These are phyloP conservation scores for Eupithecia centaureata DNA, from an alignment of 2,888 invertebrate species.

Conservation along the genomic window DNA sequence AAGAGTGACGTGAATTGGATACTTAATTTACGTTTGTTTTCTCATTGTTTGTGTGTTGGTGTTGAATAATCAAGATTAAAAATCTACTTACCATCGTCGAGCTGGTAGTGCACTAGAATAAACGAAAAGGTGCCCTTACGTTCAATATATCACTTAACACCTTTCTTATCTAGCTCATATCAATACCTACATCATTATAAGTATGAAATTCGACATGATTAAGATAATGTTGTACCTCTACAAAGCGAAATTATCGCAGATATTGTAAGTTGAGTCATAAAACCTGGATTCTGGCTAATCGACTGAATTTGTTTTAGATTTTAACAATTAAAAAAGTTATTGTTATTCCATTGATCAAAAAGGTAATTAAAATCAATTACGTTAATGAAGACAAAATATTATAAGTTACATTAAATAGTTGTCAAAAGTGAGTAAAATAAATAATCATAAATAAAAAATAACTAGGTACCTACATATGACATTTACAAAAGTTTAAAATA, in stretches of 20 bases:
- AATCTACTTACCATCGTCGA: slow-evolving; percentile 64
- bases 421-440: too few species aligned
- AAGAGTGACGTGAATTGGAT: background rate
- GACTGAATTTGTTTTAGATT: background rate
- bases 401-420: too few species aligned
- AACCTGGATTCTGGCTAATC: background rate
- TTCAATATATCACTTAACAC: slow-evolving; percentile 46
- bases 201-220: slow-evolving; percentile 46
- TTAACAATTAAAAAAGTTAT: too few species aligned
- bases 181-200: slow-evolving; percentile 39
- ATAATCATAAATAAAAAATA: too few species aligned
- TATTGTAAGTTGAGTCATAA: too few species aligned
- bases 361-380: too few species aligned
- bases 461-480: too few species aligned
- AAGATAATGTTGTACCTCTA: slow-evolving; percentile 33
- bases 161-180: slow-evolving; percentile 41
- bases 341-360: too few species aligned
- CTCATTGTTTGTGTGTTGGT: background rate
- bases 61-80: background rate
- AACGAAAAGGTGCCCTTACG: slow-evolving; percentile 32
- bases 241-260: slow-evolving; percentile 38
- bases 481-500: too few species aligned
- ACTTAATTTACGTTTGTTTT: background rate
- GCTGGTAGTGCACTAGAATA: slow-evolving; percentile 57
- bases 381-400: too few species aligned